Conservation (phyloP, 2,797 vertebrate genomes). For the Sarcophilus harrisii region DNA sequence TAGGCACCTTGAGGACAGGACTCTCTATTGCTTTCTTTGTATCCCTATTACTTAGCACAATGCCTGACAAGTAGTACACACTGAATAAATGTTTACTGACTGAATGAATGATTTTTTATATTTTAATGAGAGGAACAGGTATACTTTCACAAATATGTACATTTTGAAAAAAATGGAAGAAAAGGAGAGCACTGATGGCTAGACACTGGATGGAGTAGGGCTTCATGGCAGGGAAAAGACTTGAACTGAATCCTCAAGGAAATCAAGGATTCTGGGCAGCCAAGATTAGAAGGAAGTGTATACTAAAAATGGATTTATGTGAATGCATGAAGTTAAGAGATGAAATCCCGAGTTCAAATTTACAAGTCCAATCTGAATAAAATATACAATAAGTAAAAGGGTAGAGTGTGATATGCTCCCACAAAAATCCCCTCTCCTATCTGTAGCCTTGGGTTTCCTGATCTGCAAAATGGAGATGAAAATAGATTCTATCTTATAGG, state of each 20-base stretch:
- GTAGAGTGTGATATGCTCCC: background rate
- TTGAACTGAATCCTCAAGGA: background rate
- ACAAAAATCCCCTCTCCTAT: background rate
- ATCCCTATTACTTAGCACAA: background rate
- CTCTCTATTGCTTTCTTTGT: background rate
- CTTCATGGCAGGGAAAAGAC: background rate
- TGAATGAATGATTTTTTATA: background rate
- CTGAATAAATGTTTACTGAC: background rate
- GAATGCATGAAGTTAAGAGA: background rate
- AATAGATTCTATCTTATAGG: background rate
- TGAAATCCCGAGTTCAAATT: background rate
- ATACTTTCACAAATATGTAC: background rate
- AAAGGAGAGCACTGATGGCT: background rate
- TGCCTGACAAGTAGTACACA: background rate
- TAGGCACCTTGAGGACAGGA: background rate
- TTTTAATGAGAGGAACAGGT: background rate
- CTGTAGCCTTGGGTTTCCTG: background rate
- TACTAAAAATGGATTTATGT: background rate
- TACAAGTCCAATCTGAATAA: background rate
- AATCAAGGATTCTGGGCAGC: background rate
- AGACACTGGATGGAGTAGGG: background rate
- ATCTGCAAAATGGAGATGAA: background rate
- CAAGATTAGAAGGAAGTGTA: background rate
- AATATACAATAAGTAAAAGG: background rate
- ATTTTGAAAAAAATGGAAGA: background rate